Conservation (phyloP, 1,140 invertebrate species). For the Halesus radiatus region DNA sequence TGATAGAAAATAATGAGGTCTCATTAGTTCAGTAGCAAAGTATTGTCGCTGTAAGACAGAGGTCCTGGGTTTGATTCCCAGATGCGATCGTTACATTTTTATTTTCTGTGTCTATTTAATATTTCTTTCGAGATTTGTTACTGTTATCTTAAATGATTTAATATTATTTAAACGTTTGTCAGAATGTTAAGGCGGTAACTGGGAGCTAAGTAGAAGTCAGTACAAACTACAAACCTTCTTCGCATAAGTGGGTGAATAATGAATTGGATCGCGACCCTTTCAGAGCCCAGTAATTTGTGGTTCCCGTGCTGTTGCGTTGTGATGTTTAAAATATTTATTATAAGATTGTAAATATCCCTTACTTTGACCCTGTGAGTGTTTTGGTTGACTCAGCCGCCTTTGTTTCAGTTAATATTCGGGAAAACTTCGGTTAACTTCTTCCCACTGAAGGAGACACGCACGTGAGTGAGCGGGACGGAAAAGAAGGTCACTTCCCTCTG, state of each 20-base stretch:
- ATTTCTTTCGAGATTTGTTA: too few relatives aligned
- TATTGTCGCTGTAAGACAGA: too few relatives aligned
- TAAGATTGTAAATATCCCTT: conserved; percentile 30
- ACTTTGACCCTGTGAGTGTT: conserved; percentile 34
- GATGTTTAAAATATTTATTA: conserved; percentile 19
- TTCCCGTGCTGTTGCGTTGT: background rate
- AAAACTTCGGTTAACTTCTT: conserved; percentile 34
- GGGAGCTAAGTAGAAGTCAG: too few relatives aligned
- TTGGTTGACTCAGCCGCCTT: conserved; percentile 49
- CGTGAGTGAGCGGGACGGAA: conserved; percentile 5
- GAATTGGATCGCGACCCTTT: background rate
- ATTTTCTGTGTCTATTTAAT: too few relatives aligned
- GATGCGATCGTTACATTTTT: too few relatives aligned
- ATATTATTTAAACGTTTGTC: too few relatives aligned
- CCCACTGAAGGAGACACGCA: background rate
- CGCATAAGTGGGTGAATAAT: background rate
- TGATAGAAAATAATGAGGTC: too few relatives aligned
- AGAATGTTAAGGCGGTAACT: background rate
- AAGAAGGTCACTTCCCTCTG: background rate
- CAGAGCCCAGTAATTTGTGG: background rate
- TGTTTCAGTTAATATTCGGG: conserved; percentile 53
- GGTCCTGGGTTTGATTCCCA: too few relatives aligned
- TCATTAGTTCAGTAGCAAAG: too few relatives aligned
- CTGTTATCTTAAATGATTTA: too few relatives aligned
- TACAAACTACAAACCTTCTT: too few relatives aligned